Evolutionary conservation across 2,797 vertebrate species (phyloP), one percentile per base, ranked within the genome.

Genomic region (Pangasius krempfi): DNA sequence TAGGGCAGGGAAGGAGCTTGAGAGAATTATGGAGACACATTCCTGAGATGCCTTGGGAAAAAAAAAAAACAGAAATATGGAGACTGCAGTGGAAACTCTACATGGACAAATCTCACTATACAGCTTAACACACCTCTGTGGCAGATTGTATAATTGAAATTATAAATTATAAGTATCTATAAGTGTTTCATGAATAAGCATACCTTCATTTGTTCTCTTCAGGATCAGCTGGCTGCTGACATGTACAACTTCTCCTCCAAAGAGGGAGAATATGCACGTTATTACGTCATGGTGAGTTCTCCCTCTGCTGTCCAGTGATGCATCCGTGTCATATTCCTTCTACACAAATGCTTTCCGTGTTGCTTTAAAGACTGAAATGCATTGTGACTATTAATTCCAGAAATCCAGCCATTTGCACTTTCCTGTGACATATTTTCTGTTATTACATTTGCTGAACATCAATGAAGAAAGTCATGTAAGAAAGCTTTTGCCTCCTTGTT

Each of bases 171-270:
- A n/a, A 47, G 5, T 44, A n/a, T 40, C 2, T 40, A 64, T 2
- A 52, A 22, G 40, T 18, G 7, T 66, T 47, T 66, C 9, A 14
- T 56, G 30, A 84, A 70, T 70, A 85, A 54, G 20, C 30, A 22
- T 68, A 50, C 62, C 62, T 22, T 52, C 9, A 54, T 86, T n/a
- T 89, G 30, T 89, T 75, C 12, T 90, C 54, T 86, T 58, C 92
- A 99, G 99, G 99, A 99, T 90, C 99, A 99, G 56, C 97, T 99
- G 44, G 98, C 98, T 70, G 98, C 98, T 54, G 99, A 99, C 89
- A 96, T 99, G 97, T 99, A 99, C 92, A 98, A 92, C 94, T 99
- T 99, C 90, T 95, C 96, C 90, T 98, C 98, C 91, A 99, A 97
- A 93, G 99, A 99, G 93, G 98, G 97, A 79, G 98, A 99, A 3